Conservation (phyloP, 2,888 invertebrate species). For the Drosophila paramelanica region DNA sequence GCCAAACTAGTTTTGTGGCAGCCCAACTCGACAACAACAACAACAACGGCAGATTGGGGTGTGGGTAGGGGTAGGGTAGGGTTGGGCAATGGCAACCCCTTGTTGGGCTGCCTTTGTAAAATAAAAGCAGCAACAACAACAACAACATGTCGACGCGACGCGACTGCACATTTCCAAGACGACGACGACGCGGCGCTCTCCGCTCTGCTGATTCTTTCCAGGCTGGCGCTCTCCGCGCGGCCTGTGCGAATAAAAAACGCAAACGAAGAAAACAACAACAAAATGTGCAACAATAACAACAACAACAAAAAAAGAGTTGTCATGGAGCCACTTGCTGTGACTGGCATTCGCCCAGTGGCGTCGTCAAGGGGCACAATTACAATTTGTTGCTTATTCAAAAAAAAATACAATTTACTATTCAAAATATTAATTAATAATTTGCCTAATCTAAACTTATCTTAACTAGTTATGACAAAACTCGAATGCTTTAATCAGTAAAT, state of each 20-base stretch:
- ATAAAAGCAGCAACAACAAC: slow-evolving; percentile 12
- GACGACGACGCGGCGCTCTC: slow-evolving; percentile 27
- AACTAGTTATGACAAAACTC: too few species aligned
- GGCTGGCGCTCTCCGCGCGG: slow-evolving; percentile 50
- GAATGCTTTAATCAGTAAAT: too few species aligned
- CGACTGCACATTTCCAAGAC: slow-evolving; percentile 59
- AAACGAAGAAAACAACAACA: slow-evolving; percentile 18
- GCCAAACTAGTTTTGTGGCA: slow-evolving; percentile 77
- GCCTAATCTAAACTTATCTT: too few species aligned
- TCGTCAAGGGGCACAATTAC: not conserved
- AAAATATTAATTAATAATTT: too few species aligned
- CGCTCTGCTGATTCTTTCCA: slow-evolving; percentile 60
- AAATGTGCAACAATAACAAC: slow-evolving; percentile 8
- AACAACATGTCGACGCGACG: slow-evolving; percentile 27
- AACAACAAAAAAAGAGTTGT: slow-evolving; percentile 62
- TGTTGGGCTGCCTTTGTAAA: slow-evolving; percentile 13
- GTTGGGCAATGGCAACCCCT: slow-evolving; percentile 28
- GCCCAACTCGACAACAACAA: slow-evolving; percentile 51
- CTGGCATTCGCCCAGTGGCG: slow-evolving; percentile 24
- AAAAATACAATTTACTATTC: too few species aligned
- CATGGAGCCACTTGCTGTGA: slow-evolving; percentile 51
- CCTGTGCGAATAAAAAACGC: slow-evolving; percentile 27
- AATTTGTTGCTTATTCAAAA: too few species aligned
- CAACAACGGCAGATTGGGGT: not conserved
- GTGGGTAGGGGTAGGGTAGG: not conserved